These are phyloP conservation scores for Meda fulgida DNA, from an alignment of 2,797 vertebrate genomes.

Conservation along the genomic window DNA sequence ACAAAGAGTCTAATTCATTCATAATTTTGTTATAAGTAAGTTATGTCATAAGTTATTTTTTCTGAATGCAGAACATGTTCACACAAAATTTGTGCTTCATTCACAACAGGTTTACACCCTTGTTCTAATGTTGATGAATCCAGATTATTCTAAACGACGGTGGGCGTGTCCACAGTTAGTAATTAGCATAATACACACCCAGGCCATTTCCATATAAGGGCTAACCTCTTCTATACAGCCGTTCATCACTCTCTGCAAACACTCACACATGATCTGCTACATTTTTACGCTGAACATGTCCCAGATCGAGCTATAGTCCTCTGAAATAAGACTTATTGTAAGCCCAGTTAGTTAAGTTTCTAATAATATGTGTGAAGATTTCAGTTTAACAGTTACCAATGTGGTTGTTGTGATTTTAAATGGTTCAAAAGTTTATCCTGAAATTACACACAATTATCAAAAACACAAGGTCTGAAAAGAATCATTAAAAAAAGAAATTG, in stretches of 20 bases:
- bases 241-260: not conserved
- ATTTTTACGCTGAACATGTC: not conserved
- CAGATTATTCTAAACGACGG: not conserved
- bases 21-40: too few species aligned
- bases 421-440: not conserved
- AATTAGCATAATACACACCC: not conserved
- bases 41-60: too few species aligned
- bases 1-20: not conserved
- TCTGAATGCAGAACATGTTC: not conserved
- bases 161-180: not conserved
- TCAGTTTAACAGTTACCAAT: not conserved
- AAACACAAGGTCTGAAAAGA: not conserved
- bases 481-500: not conserved
- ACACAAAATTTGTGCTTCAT: not conserved
- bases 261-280: not conserved
- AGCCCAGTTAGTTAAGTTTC: not conserved
- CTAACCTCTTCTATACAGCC: not conserved
- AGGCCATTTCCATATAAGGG: not conserved
- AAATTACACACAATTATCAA: not conserved
- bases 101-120: not conserved
- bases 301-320: not conserved
- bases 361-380: not conserved
- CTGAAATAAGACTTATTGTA: not conserved
- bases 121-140: slow-evolving; percentile 4
- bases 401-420: not conserved